Conservation (phyloP, 2,888 invertebrate genomes). For the Fragum fragum region DNA sequence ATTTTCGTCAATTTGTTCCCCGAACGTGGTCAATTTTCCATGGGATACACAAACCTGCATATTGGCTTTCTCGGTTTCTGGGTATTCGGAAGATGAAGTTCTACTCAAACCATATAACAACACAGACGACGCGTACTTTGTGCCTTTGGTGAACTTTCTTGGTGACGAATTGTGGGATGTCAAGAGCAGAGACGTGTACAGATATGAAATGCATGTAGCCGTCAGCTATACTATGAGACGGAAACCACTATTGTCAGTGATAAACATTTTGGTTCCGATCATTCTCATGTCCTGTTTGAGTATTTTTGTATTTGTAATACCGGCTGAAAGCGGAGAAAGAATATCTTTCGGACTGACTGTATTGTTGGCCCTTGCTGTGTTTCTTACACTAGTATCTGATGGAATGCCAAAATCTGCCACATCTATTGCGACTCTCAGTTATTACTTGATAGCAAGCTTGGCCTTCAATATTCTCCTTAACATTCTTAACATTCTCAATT, state of each 20-base stretch:
- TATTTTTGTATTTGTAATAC: constrained; percentile 16
- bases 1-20: constrained; percentile 3
- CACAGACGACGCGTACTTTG: not conserved
- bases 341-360: constrained; percentile 2
- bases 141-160: not conserved
- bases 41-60: constrained; percentile 4
- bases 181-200: not conserved
- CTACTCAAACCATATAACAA: not conserved
- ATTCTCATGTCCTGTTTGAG: not conserved
- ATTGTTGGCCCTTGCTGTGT: constrained; percentile 4
- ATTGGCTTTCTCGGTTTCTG: not conserved
- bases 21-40: not conserved
- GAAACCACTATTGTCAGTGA: not conserved
- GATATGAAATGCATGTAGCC: not conserved
- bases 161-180: constrained; percentile 3
- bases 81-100: not conserved
- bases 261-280: not conserved
- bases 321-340: constrained; percentile 2
- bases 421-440: not conserved
- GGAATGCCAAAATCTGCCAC: constrained; percentile 19
- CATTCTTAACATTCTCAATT: not conserved
- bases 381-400: constrained; percentile 13
- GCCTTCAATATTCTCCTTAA: not conserved
- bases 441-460: not conserved
- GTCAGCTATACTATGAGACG: constrained; percentile 1